Conservation (phyloP, 2,113 vertebrate species). For the Echinops telfairi region DNA sequence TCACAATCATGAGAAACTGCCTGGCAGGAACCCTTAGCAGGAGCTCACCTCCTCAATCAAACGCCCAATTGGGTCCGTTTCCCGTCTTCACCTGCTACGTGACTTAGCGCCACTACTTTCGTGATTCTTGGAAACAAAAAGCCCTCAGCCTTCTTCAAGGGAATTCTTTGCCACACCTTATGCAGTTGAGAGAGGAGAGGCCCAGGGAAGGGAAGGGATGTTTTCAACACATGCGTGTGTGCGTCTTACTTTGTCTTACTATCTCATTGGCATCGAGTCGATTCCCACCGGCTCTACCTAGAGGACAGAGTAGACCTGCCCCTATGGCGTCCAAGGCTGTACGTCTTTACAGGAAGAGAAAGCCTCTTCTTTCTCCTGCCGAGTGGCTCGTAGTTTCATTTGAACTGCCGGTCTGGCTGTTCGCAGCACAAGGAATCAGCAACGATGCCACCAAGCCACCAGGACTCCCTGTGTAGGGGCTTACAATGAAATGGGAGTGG, state of each 20-base stretch:
- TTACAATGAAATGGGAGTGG: neutral
- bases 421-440: too few relatives aligned
- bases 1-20: neutral
- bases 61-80: neutral
- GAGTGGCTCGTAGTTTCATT: too few relatives aligned
- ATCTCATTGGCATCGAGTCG: too few relatives aligned
- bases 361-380: too few relatives aligned
- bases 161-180: neutral
- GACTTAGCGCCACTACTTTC: neutral
- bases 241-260: neutral
- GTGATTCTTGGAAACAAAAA: constrained; percentile 24
- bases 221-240: neutral
- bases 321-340: too few relatives aligned
- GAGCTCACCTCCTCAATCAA: neutral
- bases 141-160: neutral
- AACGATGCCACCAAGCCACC: too few relatives aligned
- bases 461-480: neutral
- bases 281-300: too few relatives aligned
- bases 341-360: too few relatives aligned
- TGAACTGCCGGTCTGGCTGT: too few relatives aligned
- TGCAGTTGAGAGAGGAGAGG: constrained; percentile 7
- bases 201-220: neutral
- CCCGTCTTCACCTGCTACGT: neutral
- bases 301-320: too few relatives aligned
- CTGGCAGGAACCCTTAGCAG: neutral